Conservation (phyloP, 2,888 invertebrate species). For the Tridacna gigas region DNA sequence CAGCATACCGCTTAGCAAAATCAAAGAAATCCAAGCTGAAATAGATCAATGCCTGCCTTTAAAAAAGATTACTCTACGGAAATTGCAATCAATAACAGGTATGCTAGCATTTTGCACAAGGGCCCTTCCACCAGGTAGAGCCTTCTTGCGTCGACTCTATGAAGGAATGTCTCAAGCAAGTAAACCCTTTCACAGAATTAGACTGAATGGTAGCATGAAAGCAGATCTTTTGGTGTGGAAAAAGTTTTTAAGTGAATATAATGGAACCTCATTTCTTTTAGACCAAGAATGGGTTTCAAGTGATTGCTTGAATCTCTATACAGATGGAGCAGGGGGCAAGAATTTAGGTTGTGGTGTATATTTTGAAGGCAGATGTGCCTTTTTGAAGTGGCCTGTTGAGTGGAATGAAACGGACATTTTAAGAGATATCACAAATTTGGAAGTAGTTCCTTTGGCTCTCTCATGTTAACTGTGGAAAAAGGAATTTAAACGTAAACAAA, state of each 20-base stretch:
- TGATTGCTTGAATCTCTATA: conserved; percentile 40
- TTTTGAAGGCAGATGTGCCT: not conserved
- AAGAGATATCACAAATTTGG: too few species aligned
- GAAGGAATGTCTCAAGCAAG: conserved; percentile 34
- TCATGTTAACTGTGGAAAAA: conserved; percentile 30
- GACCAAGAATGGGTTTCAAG: conserved; percentile 41
- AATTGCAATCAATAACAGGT: conserved; percentile 48
- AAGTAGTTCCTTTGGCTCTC: conserved; percentile 32
- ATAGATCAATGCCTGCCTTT: conserved; percentile 14
- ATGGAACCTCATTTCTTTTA: conserved; percentile 33
- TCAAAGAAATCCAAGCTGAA: conserved; percentile 16
- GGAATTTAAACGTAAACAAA: conserved; percentile 28
- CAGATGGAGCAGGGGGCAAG: conserved; percentile 39
- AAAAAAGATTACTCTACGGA: not conserved
- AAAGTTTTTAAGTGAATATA: conserved; percentile 30
- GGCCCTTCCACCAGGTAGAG: conserved; percentile 39
- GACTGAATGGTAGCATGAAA: conserved; percentile 28
- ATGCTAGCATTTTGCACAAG: conserved; percentile 37
- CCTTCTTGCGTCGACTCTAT: conserved; percentile 37
- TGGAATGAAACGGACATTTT: too few species aligned
- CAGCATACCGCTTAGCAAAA: conserved; percentile 29
- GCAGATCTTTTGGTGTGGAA: conserved; percentile 45
- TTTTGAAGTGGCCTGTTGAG: too few species aligned
- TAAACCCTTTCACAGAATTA: conserved; percentile 43
- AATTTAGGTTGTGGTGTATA: conserved; percentile 44